Conservation (phyloP, 2,113 vertebrate genomes). For the Pagrus major region DNA sequence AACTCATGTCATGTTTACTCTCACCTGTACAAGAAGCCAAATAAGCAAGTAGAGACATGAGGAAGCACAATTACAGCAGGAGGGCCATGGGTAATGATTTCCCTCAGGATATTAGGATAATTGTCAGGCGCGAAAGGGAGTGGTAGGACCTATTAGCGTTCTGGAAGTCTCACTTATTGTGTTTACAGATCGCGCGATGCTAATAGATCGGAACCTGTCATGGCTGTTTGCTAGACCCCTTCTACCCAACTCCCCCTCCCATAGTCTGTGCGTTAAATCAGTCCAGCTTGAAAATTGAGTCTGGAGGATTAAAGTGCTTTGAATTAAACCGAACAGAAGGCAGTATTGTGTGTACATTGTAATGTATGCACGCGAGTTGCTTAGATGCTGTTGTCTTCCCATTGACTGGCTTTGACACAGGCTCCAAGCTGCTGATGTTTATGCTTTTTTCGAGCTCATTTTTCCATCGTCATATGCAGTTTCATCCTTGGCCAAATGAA, state of each 20-base stretch:
- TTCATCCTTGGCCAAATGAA: constrained; percentile 33
- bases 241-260: background rate
- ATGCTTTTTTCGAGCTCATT: background rate
- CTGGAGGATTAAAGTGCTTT: constrained; percentile 27
- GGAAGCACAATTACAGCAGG: constrained; percentile 13
- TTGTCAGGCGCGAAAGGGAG: constrained; percentile 48
- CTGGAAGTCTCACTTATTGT: constrained; percentile 45
- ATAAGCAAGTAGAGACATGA: constrained; percentile 4
- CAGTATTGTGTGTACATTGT: constrained; percentile 16
- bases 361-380: background rate
- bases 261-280: constrained; percentile 34
- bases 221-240: background rate
- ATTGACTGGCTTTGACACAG: constrained; percentile 28
- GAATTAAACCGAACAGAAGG: constrained; percentile 32
- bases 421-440: constrained; percentile 24
- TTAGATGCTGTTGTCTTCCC: constrained; percentile 12
- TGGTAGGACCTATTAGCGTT: constrained; percentile 51
- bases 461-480: background rate
- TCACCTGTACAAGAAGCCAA: constrained; percentile 34
- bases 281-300: constrained; percentile 10
- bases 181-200: constrained; percentile 47
- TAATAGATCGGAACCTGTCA: constrained; percentile 43
- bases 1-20: constrained; percentile 9
- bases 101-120: constrained; percentile 64
- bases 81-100: constrained; percentile 48